Evolutionary conservation across 2,888 invertebrate species (phyloP).

Genomic region (Yponomeuta cagnagella): DNA sequence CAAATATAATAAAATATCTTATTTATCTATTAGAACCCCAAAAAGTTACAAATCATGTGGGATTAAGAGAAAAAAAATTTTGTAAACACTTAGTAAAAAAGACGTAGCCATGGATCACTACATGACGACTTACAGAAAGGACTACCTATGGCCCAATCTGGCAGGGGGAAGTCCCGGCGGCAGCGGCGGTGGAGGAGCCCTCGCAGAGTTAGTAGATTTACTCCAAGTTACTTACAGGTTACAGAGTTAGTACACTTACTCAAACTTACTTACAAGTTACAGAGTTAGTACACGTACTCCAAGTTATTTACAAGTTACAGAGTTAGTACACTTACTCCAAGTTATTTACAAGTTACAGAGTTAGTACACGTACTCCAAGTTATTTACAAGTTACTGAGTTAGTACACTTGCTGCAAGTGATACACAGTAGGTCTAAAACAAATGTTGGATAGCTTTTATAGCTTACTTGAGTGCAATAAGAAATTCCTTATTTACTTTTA

Average conservation of each 20-base stretch:
- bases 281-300: no score
- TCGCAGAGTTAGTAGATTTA: slow-evolving; percentile 40
- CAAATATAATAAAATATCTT: background rate
- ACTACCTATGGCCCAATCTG: slow-evolving; percentile 77
- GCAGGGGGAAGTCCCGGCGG: slow-evolving; percentile 32
- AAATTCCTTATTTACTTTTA: no score
- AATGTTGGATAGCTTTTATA: no score
- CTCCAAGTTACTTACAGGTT: no score
- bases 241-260: no score
- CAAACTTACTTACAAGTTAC: no score
- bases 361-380: slow-evolving; percentile 28
- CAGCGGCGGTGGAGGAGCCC: slow-evolving; percentile 16
- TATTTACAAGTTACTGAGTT: no score
- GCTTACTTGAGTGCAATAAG: no score
- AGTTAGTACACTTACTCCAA: no score
- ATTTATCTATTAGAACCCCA: background rate
- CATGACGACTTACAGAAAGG: slow-evolving; percentile 77
- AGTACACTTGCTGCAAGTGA: no score
- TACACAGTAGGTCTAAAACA: no score
- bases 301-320: no score
- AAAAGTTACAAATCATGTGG: background rate
- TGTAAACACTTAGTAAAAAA: background rate
- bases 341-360: slow-evolving; percentile 25
- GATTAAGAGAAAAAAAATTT: background rate
- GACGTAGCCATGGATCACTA: slow-evolving; percentile 72